Base-by-base conservation (phyloP, 2,797 vertebrate genomes). In the Vireo griseus region DNA sequence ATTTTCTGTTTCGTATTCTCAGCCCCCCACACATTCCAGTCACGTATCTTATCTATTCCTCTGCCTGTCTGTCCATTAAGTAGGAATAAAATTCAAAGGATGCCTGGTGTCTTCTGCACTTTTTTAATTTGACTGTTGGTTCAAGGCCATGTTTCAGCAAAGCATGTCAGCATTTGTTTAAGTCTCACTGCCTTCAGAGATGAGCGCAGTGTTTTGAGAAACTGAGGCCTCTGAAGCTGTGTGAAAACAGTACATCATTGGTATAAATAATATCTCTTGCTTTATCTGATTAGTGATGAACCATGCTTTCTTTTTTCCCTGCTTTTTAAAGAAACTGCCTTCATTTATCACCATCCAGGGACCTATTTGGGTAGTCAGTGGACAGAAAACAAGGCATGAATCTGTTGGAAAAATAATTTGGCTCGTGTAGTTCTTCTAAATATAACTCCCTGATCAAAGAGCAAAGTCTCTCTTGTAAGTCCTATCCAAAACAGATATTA, bases 391-490 rank as follows among this genome's bases (percentile, higher is more conserved):
- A 94, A 51, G 68, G 78, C 91, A 73, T 66, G 85, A 95, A 93
- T 77, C 85, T 92, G 90, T 81, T 94, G 87, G 79, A 94, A 94
- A 93, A 95, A 96, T 92, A 81, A 86, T 95, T 95, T 95, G 91
- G 89, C 81, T 95, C 1, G 0, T 95, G 87, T 88, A 90, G 89
- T 59, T 75, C 72, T 86, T 90, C 92, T 92, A 96, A 96, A 96
- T 95, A 95, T 97, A 95, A 83, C 78, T 92, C 81, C 22, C 37
- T 88, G 92, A 96, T 96, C 95, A 96, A 96, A 96, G 95, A 7
- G 0, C 26, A 19, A 79, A 59, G 65, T 83, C 54, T 77, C 85
- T 96, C 87, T 91, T 88, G 28, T 85, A 85, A 87, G 72, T 83
- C 68, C 86, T 47, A 96, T 81, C 91, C 87, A 93, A 95, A 95